Base-by-base conservation (phyloP, 2,797 vertebrate genomes). In the Mormyrus hasselquistii region DNA sequence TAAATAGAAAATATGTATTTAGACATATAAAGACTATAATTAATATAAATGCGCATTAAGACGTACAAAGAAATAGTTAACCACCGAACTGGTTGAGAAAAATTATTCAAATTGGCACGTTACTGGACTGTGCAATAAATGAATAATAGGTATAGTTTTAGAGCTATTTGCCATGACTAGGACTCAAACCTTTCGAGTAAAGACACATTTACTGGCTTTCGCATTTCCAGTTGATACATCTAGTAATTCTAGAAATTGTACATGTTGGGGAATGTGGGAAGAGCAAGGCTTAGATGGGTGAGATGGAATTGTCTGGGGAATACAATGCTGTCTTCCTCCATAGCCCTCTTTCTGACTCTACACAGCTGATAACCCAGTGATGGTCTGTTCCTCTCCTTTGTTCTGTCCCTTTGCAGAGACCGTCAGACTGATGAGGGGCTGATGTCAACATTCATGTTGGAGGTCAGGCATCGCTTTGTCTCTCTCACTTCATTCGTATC, bases 341-440 rank as follows among this genome's bases (percentile, higher is more conserved):
- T 34, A 73, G 69, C 69, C 69, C 69, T 34, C 34, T 73, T 73
- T 73, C 12, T 29, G 52, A 12, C 14, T 53, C 83, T 25, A 34
- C 83, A 85, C 25, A 73, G 34, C n/a, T 85, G 22, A 85, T 49
- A 29, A 53, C 25, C 9, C 25, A 10, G 25, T 50, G 29, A 85
- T 85, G 19, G 47, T 34, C 6, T 85, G 50, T 25, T 52, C 9
- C 12, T 85, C n/a, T 85, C 22, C n/a, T 69, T 90, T 19, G 89
- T 34, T 89, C 29, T 83, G 4, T 91, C 91, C 91, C 41, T 41
- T 88, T 85, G 90, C 57, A 89, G 88, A 76, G 88, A 83, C 91
- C 2, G 10, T 95, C 95, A 93, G 92, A 90, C 89, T 93, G 95
- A 96, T 96, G 96, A 96, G 94, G 95, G 94, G 95, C 93, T 96